These are phyloP conservation scores for Oithona nana DNA, from an alignment of 2,888 invertebrate genomes.

Conservation along the genomic window DNA sequence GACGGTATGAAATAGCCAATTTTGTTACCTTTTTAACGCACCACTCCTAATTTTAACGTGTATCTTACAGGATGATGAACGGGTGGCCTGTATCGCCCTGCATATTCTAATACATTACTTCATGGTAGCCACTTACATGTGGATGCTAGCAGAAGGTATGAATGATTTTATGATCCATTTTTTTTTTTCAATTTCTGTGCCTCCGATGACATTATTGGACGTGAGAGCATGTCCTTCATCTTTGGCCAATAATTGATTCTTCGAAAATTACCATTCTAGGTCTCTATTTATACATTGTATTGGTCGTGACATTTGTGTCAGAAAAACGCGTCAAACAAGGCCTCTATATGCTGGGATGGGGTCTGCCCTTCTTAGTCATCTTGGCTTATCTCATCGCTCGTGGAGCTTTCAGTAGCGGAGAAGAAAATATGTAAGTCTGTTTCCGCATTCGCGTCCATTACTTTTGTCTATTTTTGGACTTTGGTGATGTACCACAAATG, in stretches of 20 bases:
- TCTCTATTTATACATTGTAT: conserved; percentile 75
- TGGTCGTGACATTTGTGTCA: conserved; percentile 73
- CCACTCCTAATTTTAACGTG: not conserved
- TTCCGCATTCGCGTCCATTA: too few species aligned
- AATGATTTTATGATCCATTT: not conserved
- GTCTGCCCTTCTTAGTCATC: conserved; percentile 46
- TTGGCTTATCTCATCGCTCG: conserved; percentile 46
- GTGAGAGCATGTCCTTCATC: too few species aligned
- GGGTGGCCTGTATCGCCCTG: conserved; percentile 54
- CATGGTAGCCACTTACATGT: conserved; percentile 75
- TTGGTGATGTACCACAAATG: too few species aligned
- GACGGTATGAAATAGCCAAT: conserved; percentile 13
- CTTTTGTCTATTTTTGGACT: too few species aligned
- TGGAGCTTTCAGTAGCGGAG: conserved; percentile 21
- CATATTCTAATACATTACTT: conserved; percentile 70
- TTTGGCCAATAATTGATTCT: too few species aligned
- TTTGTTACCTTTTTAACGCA: not conserved
- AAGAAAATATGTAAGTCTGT: not conserved
- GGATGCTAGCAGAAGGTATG: conserved; percentile 77
- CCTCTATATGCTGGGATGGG: conserved; percentile 69
- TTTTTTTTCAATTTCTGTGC: not conserved
- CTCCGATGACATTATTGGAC: too few species aligned
- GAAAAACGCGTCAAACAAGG: conserved; percentile 64
- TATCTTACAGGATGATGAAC: conserved; percentile 42
- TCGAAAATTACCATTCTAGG: conserved; percentile 27